Conservation (phyloP, 2,113 vertebrate species). For the Burhinus bistriatus region DNA sequence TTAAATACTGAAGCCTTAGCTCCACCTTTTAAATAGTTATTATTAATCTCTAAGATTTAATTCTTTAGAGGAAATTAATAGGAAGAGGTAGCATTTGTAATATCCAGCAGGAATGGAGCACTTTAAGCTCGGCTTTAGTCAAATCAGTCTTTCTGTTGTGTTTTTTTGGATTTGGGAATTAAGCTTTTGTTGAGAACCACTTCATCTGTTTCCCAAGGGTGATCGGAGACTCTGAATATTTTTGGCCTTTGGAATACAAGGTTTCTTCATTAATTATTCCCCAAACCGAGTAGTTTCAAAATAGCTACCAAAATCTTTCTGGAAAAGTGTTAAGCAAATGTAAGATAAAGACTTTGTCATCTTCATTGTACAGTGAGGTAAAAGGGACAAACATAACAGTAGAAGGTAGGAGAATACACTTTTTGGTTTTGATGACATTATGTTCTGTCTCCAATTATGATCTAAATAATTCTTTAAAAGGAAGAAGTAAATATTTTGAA, state of each 20-base stretch:
- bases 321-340: neutral
- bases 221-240: neutral
- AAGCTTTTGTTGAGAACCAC: neutral
- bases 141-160: neutral
- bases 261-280: neutral
- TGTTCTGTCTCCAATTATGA: neutral
- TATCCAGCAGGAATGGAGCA: neutral
- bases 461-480: neutral
- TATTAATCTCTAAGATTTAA: neutral
- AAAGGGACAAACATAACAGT: neutral
- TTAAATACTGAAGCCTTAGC: neutral
- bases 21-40: neutral
- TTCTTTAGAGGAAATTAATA: neutral
- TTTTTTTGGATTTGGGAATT: neutral
- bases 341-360: neutral
- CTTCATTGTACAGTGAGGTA: neutral
- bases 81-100: neutral
- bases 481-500: neutral
- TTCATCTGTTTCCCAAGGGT: neutral
- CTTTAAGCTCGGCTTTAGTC: neutral
- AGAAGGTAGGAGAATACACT: neutral
- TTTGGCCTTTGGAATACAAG: neutral
- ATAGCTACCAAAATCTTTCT: neutral
- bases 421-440: neutral
- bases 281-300: neutral